These are phyloP conservation scores for Sinocyclocheilus anophthalmus DNA, from an alignment of 2,113 vertebrate species.

Conservation along the genomic window DNA sequence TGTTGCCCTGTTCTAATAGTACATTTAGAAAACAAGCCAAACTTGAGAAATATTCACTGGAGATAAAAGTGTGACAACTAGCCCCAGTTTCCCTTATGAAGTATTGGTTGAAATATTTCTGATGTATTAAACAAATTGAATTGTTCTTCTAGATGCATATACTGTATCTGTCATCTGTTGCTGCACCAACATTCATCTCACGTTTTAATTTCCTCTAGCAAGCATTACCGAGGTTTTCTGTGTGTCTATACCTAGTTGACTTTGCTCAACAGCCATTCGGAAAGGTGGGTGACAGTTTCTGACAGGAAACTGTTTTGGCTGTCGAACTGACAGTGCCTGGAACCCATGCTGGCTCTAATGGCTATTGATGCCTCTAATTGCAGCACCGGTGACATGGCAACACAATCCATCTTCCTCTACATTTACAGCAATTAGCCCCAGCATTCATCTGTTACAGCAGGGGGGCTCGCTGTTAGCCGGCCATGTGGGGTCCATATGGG, in stretches of 20 bases:
- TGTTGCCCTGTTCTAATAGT: background rate
- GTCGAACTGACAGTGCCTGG: conserved; percentile 7
- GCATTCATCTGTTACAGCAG: conserved; percentile 36
- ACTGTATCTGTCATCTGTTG: background rate
- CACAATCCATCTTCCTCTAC: conserved; percentile 60
- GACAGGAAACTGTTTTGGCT: conserved; percentile 34
- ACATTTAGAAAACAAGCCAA: background rate
- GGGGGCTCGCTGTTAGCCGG: conserved; percentile 8
- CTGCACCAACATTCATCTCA: background rate
- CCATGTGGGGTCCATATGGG: background rate
- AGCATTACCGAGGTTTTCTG: no score
- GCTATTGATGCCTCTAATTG: conserved; percentile 69
- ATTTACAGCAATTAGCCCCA: conserved; percentile 62
- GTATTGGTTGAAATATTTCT: background rate
- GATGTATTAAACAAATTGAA: background rate
- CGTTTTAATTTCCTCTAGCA: background rate
- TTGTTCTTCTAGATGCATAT: background rate
- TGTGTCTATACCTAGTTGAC: background rate
- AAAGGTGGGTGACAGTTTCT: conserved; percentile 18
- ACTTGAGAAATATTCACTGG: background rate
- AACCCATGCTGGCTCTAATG: conserved; percentile 47
- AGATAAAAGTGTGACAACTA: background rate
- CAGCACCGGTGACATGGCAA: conserved; percentile 60
- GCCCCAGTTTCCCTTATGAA: background rate
- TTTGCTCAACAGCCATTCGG: background rate